Percentiles rank a stretch among this genome's conserved stretches.
Conservation (phyloP, 2,888 invertebrate genomes). For the Tinea trinotella region DNA sequence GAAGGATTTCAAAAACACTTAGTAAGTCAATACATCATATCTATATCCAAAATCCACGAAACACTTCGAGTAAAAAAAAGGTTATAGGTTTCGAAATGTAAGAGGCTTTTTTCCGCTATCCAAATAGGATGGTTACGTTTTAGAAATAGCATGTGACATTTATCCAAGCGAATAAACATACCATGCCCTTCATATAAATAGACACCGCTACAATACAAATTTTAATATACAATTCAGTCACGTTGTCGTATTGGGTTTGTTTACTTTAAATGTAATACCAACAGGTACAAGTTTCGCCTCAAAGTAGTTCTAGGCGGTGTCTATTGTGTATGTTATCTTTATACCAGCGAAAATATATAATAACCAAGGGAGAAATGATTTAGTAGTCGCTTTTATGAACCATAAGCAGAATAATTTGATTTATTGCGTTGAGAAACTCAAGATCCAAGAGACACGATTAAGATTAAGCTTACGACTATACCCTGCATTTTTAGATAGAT, state of each 20-base stretch:
- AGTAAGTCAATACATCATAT: too few species aligned
- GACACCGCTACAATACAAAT: too few species aligned
- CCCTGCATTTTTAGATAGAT: not conserved
- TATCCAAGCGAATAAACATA: not conserved
- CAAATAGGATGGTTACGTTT: not conserved
- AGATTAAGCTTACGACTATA: not conserved
- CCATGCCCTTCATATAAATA: too few species aligned
- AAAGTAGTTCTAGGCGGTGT: too few species aligned
- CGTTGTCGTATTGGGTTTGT: not conserved
- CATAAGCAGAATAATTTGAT: constrained; percentile 34
- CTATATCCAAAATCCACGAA: too few species aligned
- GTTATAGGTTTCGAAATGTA: too few species aligned
- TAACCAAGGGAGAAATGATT: constrained; percentile 20
- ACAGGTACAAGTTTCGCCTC: too few species aligned
- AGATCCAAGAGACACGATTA: not conserved
- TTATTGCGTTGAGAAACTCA: constrained; percentile 24
- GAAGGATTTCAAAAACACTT: too few species aligned
- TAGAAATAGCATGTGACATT: constrained; percentile 6
- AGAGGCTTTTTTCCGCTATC: not conserved
- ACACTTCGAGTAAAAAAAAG: too few species aligned
- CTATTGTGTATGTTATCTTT: too few species aligned
- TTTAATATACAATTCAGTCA: too few species aligned
- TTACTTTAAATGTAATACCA: not conserved
- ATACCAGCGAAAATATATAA: not conserved
- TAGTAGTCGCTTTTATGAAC: constrained; percentile 28